These are phyloP conservation scores for Alouatta palliata DNA, from an alignment of 2,113 vertebrate species.

Conservation along the genomic window DNA sequence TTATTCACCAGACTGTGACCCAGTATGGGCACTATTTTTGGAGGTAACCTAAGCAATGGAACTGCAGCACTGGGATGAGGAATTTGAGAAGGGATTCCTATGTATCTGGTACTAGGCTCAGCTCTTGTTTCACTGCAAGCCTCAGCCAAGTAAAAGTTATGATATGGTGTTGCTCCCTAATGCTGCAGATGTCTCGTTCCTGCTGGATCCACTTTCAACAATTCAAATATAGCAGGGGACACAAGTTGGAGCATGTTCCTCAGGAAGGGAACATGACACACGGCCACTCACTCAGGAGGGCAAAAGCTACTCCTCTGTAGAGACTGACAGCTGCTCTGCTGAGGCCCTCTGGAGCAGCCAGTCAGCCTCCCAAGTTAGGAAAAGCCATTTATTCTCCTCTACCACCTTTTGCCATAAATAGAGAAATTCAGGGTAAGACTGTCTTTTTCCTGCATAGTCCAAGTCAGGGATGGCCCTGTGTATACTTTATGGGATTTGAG, in stretches of 20 bases:
- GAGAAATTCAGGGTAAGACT: not conserved
- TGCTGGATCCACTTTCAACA: slow-evolving; percentile 66
- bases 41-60: slow-evolving; percentile 42
- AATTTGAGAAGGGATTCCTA: slow-evolving; percentile 60
- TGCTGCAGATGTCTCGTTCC: slow-evolving; percentile 56
- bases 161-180: slow-evolving; percentile 52
- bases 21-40: slow-evolving; percentile 45
- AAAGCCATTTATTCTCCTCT: not conserved
- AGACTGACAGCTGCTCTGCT: slow-evolving; percentile 53
- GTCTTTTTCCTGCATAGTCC: not conserved
- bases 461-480: not conserved
- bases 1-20: not conserved
- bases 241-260: slow-evolving; percentile 66
- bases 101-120: slow-evolving; percentile 43
- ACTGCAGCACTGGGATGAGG: slow-evolving; percentile 3
- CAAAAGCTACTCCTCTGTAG: slow-evolving; percentile 20
- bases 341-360: slow-evolving; percentile 29
- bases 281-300: slow-evolving; percentile 43
- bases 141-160: slow-evolving; percentile 43
- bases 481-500: not conserved
- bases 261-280: slow-evolving; percentile 53
- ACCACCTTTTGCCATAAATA: not conserved
- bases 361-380: slow-evolving; percentile 19
- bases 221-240: slow-evolving; percentile 70
- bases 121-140: slow-evolving; percentile 62